These are phyloP conservation scores for Bergia puertoricense DNA, from an alignment of 92 coral and sea anemone genomes.

Conservation along the genomic window DNA sequence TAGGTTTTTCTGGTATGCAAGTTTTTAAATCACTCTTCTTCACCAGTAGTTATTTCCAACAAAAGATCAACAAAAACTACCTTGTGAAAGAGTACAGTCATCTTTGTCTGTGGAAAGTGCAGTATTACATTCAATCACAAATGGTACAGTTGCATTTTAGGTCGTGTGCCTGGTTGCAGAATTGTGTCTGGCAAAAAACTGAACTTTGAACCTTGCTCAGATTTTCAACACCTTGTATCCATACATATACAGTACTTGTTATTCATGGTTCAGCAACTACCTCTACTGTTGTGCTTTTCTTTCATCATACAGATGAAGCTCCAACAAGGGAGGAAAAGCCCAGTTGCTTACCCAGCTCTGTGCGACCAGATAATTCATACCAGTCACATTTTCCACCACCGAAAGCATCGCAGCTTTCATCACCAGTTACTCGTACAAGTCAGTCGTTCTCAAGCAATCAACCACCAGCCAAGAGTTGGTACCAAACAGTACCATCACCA, in stretches of 20 bases:
- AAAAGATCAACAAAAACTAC: too few relatives aligned
- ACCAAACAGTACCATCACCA: conserved; percentile 14
- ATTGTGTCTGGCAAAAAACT: background rate
- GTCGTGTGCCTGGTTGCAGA: too few relatives aligned
- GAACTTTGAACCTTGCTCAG: background rate
- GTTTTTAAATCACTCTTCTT: too few relatives aligned
- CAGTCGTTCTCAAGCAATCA: background rate
- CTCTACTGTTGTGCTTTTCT: background rate
- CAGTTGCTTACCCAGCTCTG: background rate
- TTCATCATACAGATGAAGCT: conserved; percentile 11
- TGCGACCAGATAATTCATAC: background rate
- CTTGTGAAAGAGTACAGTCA: too few relatives aligned
- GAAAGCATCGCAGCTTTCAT: background rate
- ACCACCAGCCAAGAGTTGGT: background rate
- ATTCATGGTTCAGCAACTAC: background rate
- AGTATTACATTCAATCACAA: too few relatives aligned
- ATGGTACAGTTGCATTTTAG: too few relatives aligned
- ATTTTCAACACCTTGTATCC: background rate
- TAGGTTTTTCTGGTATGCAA: too few relatives aligned
- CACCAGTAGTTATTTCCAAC: too few relatives aligned
- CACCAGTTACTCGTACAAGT: background rate
- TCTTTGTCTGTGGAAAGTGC: too few relatives aligned
- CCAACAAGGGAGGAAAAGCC: conserved; percentile 17
- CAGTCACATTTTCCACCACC: conserved; percentile 2
- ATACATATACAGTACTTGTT: too few relatives aligned